Evolutionary conservation across 2,797 vertebrate genomes (phyloP), one percentile per base, ranked within the genome.

Genomic region (Myripristis jacobus): DNA sequence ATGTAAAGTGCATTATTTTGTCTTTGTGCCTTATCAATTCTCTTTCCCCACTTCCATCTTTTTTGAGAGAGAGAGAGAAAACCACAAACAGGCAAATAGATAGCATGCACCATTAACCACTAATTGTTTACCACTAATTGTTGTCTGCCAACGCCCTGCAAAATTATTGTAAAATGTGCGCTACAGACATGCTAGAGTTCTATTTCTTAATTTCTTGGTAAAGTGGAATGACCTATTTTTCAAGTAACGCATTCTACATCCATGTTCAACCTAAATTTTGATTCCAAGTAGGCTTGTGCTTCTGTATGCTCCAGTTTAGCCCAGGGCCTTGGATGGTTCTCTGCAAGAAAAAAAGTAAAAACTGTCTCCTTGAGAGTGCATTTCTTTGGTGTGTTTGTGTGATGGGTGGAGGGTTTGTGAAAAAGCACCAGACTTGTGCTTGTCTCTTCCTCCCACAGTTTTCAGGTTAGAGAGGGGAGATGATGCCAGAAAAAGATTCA

Each of bases 401-500:
- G 61, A 73, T 76, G 76, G 69, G 60, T 69, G 47, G 52, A 75
- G 55, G 63, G 66, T 64, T 79, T 63, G 53, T 73, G 48, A 79
- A 75, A 18, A 79, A 65, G 27, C 24, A 56, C 11, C 57, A 75
- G 71, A 89, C 86, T 81, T 66, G 60, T 87, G 79, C 73, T 66
- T 2, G 44, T 73, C 76, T 86, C 60, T 79, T 78, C 64, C 74
- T 70, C 64, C 57, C 59, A 73, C 75, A 75, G 75, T 89, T 88
- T 81, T 81, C 72, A 81, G 68, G 65, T 43, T 87, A 83, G 82
- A 87, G 73, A 68, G 66, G 67, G 56, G 66, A 83, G 70, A 89
- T 87, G 85, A 82, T 81, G 84, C 86, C 89, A 89, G 87, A 91
- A 94, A 92, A 91, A 86, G 83, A 89, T 62, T 87, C 80, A 92